A percentile compares a stretch with the other conserved stretches of the same genome.
Conservation (phyloP, 1,140 invertebrate genomes). For the Drosophila sturtevanti region DNA sequence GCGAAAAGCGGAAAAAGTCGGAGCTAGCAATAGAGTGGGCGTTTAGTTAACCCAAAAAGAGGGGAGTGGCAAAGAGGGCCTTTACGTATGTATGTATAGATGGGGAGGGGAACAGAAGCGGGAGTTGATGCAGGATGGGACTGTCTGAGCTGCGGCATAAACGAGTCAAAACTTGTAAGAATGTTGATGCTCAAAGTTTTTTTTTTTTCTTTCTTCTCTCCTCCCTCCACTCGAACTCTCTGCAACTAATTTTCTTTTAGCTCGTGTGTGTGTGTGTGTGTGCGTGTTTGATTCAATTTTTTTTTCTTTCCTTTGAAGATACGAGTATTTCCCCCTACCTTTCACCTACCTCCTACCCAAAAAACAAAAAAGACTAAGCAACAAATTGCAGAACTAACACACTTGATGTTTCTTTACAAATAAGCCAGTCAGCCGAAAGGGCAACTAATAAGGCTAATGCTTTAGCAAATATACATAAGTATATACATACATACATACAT, state of each 20-base stretch:
- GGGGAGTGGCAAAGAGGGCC: no score
- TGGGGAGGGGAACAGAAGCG: no score
- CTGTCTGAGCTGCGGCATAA: slow-evolving; percentile 43
- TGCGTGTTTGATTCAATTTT: neutral
- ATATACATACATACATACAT: no score
- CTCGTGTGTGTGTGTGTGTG: slow-evolving; percentile 31
- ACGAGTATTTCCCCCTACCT: neutral
- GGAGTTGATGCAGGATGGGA: neutral
- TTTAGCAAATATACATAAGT: neutral
- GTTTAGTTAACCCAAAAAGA: neutral
- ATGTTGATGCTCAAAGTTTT: slow-evolving; percentile 70
- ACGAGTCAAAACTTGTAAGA: slow-evolving; percentile 67
- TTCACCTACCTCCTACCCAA: no score
- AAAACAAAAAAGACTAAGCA: slow-evolving; percentile 8
- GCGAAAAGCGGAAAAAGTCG: slow-evolving; percentile 5
- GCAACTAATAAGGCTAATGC: neutral
- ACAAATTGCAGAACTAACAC: slow-evolving; percentile 43
- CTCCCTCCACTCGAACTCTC: neutral
- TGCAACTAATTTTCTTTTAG: slow-evolving; percentile 65
- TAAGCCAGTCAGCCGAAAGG: neutral
- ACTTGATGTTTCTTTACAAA: neutral
- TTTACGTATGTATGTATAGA: no score
- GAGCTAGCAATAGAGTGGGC: neutral
- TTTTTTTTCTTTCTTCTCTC: neutral
- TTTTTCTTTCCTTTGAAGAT: slow-evolving; percentile 20